Evolutionary conservation across 2,797 vertebrate species (phyloP).

Genomic region (Nasua narica): DNA sequence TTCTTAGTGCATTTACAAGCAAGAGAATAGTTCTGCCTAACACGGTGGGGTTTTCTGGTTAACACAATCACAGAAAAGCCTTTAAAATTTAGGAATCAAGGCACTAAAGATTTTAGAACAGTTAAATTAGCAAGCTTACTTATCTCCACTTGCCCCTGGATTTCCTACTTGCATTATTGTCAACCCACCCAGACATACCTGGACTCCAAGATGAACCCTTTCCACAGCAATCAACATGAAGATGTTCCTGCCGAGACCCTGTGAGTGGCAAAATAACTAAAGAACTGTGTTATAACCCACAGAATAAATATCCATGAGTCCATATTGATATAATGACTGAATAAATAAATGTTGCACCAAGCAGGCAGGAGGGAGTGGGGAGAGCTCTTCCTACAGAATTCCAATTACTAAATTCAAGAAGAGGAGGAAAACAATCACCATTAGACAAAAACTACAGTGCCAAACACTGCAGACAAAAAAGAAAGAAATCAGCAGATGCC

Average conservation of each 20-base stretch:
- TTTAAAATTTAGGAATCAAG: not conserved
- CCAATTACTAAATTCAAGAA: not conserved
- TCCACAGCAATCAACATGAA: not conserved
- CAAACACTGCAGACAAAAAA: not conserved
- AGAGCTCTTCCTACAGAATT: not conserved
- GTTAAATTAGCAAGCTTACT: not conserved
- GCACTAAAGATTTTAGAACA: not conserved
- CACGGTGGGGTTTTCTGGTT: not conserved
- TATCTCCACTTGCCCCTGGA: not conserved
- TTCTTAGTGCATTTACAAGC: not conserved
- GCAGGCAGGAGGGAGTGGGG: not conserved
- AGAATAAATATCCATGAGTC: not conserved
- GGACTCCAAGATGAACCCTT: not conserved
- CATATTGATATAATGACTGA: not conserved
- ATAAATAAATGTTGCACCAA: not conserved
- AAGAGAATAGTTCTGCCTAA: not conserved
- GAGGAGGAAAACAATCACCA: not conserved
- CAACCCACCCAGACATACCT: not conserved
- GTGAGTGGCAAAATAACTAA: not conserved
- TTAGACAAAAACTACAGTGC: not conserved
- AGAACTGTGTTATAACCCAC: not conserved
- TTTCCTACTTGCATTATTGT: not conserved
- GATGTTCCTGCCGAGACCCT: not conserved
- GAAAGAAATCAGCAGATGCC: not conserved
- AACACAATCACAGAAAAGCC: not conserved